phyloP scores from a whole-genome alignment of 2,113 vertebrate genomes.

The Neopipo cinnamomea region DNA sequence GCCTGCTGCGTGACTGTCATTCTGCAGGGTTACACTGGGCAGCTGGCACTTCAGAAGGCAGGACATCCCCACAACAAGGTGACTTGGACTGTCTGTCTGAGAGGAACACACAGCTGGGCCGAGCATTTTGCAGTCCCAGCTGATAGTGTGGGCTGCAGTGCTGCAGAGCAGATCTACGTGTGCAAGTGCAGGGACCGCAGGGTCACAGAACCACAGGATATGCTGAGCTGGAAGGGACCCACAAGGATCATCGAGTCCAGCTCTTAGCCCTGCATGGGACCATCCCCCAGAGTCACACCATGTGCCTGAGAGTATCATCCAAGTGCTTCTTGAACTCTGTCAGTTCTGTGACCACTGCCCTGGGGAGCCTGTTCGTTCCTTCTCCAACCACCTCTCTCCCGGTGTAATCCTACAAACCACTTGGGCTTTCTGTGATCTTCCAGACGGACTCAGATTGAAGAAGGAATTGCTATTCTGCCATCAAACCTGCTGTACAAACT shows the following conservation, averaged over 20 bases:
- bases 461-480: not conserved
- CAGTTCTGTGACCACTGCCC: not conserved
- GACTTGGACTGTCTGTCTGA: no score
- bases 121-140: not conserved
- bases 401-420: not conserved
- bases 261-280: not conserved
- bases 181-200: not conserved
- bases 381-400: not conserved
- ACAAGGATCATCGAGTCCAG: not conserved
- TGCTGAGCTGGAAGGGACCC: not conserved
- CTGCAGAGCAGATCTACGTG: not conserved
- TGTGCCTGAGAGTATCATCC: not conserved
- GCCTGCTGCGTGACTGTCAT: accelerated
- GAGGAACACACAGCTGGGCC: not conserved
- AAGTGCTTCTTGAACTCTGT: not conserved
- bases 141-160: not conserved
- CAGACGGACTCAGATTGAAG: accelerated
- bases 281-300: not conserved
- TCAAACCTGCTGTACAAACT: not conserved
- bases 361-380: not conserved
- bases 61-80: not conserved
- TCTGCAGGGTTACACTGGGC: not conserved
- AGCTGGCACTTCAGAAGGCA: not conserved
- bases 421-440: not conserved
- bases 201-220: not conserved